Base-by-base conservation (phyloP, 2,888 invertebrate genomes). In the Antheraea assamensis region DNA sequence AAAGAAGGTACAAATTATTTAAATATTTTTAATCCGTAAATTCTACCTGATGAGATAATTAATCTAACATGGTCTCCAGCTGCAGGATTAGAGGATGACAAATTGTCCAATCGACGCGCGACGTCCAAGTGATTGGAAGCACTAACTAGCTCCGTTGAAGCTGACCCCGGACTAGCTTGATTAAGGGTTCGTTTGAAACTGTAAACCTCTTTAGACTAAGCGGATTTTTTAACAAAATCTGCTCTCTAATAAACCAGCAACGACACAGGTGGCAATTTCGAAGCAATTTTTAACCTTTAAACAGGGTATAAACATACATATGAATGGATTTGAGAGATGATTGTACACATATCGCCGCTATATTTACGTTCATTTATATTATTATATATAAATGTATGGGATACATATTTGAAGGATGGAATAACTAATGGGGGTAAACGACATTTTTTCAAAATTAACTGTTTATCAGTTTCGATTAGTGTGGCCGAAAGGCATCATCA, bases 41-140 rank as follows among this genome's bases (percentile, higher is more conserved):
- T 74, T 77, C 75, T 78, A 74, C 78, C 77, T 81, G 80, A 81
- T 80, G 79, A 78, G 79, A 76, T 76, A 78, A 77, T 79, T 80
- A 80, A 78, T 77, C 78, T 78, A 79, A 78, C 79, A 81, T 79
- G 76, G 82, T 89, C 70, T 68, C 35, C 35, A 35, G 15, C 31
- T 68, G n/a, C n/a, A 61, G 77, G 76, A 77, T 89, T 85, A 88
- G 86, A 86, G 87, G 87, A 86, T 35, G 87, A 89, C 89, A 90
- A 90, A 92, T 91, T 91, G 90, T 85, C 87, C 88, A 89, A 91
- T 91, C 90, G 87, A 85, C 86, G 88, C 86, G 90, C 90, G 87
- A 85, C 86, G 88, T 86, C 81, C 83, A 85, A 85, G 88, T 90
- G 90, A 91, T 91, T 91, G 35, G 24, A 35, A 27, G 68, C 68